Evolutionary conservation across 1,140 invertebrate genomes (phyloP), one percentile per base, ranked within the genome.

Genomic region (Zaprionus tsacasi): DNA sequence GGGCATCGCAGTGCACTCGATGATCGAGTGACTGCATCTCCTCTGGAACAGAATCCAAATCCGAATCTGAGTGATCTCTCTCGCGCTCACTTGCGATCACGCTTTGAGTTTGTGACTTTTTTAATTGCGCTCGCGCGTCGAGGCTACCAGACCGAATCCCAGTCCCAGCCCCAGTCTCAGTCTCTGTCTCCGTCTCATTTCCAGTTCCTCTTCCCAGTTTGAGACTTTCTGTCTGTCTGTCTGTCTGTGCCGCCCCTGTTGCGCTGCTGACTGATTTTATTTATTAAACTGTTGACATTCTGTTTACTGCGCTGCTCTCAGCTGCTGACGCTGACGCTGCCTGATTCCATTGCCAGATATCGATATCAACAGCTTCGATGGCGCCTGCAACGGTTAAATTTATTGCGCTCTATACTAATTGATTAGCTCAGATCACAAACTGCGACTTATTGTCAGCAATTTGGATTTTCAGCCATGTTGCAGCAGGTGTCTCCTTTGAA

Each of bases 261-360:
- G 35, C 70, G 68, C 1, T 67, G 82, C 61, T 71, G 83, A 86
- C 79, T 79, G 78, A 86, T 86, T 87, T 86, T 86, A 86, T 86
- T 86, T 86, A 86, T 87, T 86, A 86, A 86, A 86, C 83, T 82
- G 83, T 88, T 88, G 83, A 88, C 85, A 85, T 89, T 79, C 75
- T 70, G 75, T 66, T 71, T 55, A 75, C 68, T 35, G 56, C 43
- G 38, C 56, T 50, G 76, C 52, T 67, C 30, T 55, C n/a, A 8
- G 43, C 43, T 6, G 57, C 27, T 30, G 27, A 3, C 27, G 71
- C 65, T 66, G 55, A 74, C 54, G 68, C 70, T 55, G 82, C 81
- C 70, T 58, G 82, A 85, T 86, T 70, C 70, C 81, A 71, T 86
- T 78, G 58, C 35, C 63, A 64, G 82, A 86, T 86, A 81, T 81